Evolutionary conservation across 2,888 invertebrate species (phyloP).

Genomic region (Caenorhabditis auriculariae): DNA sequence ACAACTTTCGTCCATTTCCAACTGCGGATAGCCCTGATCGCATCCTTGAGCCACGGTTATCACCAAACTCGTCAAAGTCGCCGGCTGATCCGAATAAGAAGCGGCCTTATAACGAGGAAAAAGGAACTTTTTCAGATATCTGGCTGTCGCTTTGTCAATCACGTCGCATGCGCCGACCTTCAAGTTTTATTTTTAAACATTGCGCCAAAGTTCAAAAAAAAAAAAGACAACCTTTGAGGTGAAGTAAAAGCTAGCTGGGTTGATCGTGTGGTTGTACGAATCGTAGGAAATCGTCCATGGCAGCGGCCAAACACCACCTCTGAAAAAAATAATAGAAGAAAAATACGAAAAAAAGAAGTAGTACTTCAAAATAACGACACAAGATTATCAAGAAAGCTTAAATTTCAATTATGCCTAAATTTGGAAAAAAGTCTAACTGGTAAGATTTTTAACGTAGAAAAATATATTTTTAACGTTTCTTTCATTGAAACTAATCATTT

Average conservation of each 20-base stretch:
- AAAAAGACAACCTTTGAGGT: not conserved
- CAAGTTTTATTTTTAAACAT: not conserved
- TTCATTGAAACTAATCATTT: no score
- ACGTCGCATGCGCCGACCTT: constrained; percentile 10
- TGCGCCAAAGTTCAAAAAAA: no score
- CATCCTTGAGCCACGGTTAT: constrained; percentile 8
- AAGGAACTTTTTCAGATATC: constrained; percentile 11
- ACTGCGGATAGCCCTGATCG: constrained; percentile 8
- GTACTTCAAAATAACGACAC: no score
- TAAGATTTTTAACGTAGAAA: no score
- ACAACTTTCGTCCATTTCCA: constrained; percentile 23
- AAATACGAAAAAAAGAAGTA: no score
- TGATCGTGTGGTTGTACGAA: constrained; percentile 3
- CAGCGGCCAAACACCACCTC: constrained; percentile 10
- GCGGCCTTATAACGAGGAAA: constrained; percentile 10
- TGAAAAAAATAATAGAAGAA: no score
- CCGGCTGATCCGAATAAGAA: constrained; percentile 1
- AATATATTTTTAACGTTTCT: no score
- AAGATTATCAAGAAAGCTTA: no score
- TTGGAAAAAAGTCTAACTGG: no score
- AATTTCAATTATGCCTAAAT: no score
- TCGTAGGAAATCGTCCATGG: constrained; percentile 11
- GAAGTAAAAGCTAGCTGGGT: constrained; percentile 7
- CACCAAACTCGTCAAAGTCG: constrained; percentile 5
- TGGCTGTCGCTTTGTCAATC: constrained; percentile 12